These are phyloP conservation scores for Leptopterna dolabrata DNA, from an alignment of 2,888 invertebrate genomes.

Conservation along the genomic window DNA sequence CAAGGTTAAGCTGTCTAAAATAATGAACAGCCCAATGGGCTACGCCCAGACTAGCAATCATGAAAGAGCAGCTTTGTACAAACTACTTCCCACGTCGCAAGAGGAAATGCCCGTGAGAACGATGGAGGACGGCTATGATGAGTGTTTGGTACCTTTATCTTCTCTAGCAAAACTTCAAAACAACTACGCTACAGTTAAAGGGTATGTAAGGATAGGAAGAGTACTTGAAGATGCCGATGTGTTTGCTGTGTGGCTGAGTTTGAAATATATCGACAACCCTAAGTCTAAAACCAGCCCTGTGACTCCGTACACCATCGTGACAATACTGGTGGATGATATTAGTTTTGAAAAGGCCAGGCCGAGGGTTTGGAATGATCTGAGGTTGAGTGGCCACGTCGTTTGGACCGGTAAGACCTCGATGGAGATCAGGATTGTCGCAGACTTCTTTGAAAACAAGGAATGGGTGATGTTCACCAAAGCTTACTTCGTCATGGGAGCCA, in stretches of 20 bases:
- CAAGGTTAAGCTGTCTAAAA: background rate
- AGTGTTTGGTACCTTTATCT: conserved; percentile 76
- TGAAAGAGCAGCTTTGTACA: conserved; percentile 24
- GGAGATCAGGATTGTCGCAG: conserved; percentile 78
- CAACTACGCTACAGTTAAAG: conserved; percentile 74
- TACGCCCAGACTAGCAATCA: background rate
- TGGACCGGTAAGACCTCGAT: conserved; percentile 80
- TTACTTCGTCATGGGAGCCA: conserved; percentile 78
- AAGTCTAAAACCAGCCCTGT: conserved; percentile 69
- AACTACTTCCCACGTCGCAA: conserved; percentile 1
- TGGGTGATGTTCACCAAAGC: conserved; percentile 74
- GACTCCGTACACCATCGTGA: conserved; percentile 76
- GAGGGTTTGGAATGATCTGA: conserved; percentile 70
- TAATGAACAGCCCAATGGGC: conserved; percentile 15
- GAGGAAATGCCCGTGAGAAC: conserved; percentile 24
- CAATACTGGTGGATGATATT: conserved; percentile 79
- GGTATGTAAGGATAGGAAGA: conserved; percentile 76
- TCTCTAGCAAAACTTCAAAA: conserved; percentile 72
- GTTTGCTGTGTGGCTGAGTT: conserved; percentile 80
- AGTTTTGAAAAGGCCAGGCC: conserved; percentile 68
- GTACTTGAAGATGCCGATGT: conserved; percentile 83
- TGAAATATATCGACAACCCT: conserved; percentile 74
- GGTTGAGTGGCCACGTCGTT: conserved; percentile 78
- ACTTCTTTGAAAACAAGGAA: conserved; percentile 71
- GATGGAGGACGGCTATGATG: conserved; percentile 73